Evolutionary conservation across 2,888 invertebrate genomes (phyloP).

Genomic region (Oscheius sp.): DNA sequence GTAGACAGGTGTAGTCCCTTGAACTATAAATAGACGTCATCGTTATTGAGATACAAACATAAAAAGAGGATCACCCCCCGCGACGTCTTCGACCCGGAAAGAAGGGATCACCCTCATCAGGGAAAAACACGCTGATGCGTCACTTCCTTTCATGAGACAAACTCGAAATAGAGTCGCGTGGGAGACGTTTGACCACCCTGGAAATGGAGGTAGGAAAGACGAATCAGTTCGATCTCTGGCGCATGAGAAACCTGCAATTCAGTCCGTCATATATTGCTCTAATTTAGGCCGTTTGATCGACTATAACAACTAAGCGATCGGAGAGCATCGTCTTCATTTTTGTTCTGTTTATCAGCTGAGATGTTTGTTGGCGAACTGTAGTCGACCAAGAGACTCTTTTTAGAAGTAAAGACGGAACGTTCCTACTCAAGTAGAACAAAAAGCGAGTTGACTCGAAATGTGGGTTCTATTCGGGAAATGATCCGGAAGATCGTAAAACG

Average conservation of each 20-base stretch:
- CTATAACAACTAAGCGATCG: neutral
- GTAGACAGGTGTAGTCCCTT: too few relatives aligned
- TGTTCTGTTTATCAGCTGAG: too few relatives aligned
- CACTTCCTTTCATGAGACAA: neutral
- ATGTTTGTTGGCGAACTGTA: too few relatives aligned
- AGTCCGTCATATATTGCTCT: conserved; percentile 4
- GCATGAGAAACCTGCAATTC: conserved; percentile 16
- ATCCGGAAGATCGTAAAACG: too few relatives aligned
- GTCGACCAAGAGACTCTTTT: too few relatives aligned
- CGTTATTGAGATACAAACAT: too few relatives aligned
- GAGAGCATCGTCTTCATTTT: neutral
- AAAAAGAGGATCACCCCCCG: neutral
- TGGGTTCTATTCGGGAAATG: too few relatives aligned
- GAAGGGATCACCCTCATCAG: neutral
- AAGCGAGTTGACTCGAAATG: too few relatives aligned
- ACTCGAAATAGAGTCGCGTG: neutral
- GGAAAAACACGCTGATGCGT: neutral
- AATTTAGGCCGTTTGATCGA: conserved; percentile 14
- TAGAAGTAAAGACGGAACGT: too few relatives aligned
- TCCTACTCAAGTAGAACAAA: too few relatives aligned
- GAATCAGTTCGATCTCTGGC: conserved; percentile 12
- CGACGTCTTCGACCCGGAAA: neutral
- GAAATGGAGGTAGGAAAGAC: neutral
- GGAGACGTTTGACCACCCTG: neutral
- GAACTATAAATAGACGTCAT: too few relatives aligned